Evolutionary conservation across 2,113 vertebrate genomes (phyloP).

Genomic region (Entelurus aequoreus): DNA sequence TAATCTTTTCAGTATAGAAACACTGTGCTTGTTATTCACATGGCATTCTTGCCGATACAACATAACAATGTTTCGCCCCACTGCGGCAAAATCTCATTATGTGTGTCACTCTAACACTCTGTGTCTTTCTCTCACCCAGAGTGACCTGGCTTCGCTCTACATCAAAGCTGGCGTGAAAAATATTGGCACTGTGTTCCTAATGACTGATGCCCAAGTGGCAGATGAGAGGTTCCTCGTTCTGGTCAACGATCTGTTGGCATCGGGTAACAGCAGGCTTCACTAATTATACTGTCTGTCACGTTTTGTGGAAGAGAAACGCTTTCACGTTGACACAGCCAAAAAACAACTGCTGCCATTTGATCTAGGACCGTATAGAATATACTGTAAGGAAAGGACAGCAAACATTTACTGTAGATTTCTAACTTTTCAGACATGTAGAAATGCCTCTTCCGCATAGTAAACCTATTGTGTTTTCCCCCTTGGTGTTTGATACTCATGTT

Average conservation of each 20-base stretch:
- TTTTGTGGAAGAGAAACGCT: slow-evolving; percentile 20
- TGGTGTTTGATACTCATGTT: no score
- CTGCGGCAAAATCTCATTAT: slow-evolving; percentile 19
- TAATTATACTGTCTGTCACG: slow-evolving; percentile 32
- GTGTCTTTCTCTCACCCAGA: slow-evolving; percentile 33
- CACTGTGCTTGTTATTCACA: slow-evolving; percentile 3
- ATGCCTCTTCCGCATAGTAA: no score
- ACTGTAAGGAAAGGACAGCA: slow-evolving; percentile 1
- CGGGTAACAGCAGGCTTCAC: slow-evolving; percentile 70
- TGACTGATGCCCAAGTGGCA: slow-evolving; percentile 86
- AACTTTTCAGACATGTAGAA: no score
- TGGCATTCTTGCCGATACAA: slow-evolving; percentile 4
- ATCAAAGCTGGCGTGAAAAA: slow-evolving; percentile 88
- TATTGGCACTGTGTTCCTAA: slow-evolving; percentile 82
- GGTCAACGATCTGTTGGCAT: slow-evolving; percentile 90
- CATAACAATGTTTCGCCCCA: background rate
- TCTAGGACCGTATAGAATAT: slow-evolving; percentile 8
- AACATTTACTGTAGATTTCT: no score
- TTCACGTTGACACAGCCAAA: slow-evolving; percentile 11
- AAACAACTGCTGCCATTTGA: slow-evolving; percentile 15
- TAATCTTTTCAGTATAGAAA: slow-evolving; percentile 1
- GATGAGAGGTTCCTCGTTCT: slow-evolving; percentile 92
- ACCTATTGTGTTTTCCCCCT: no score
- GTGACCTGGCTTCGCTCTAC: slow-evolving; percentile 78
- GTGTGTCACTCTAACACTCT: slow-evolving; percentile 18